Conservation (phyloP, 2,113 vertebrate species). For the Chiloscyllium plagiosum region DNA sequence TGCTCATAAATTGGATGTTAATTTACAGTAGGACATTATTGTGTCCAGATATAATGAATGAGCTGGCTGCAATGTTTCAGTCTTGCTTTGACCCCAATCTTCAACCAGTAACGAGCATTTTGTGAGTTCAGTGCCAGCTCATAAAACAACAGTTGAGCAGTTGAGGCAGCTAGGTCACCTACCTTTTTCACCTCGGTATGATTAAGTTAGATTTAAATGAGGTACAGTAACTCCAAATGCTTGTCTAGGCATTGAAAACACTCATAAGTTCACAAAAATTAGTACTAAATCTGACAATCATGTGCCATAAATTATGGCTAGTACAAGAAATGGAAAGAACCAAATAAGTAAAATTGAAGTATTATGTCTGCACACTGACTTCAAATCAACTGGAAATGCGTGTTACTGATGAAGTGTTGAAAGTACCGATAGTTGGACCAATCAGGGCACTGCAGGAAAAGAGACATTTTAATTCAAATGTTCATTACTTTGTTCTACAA, state of each 20-base stretch:
- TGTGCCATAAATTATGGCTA: slow-evolving; percentile 2
- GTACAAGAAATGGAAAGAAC: not conserved
- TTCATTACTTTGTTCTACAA: not conserved
- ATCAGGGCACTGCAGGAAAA: not conserved
- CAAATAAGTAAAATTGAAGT: not conserved
- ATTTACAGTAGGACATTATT: slow-evolving; percentile 13
- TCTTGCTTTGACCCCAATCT: slow-evolving; percentile 10
- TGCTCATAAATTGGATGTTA: not conserved
- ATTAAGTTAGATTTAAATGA: not conserved
- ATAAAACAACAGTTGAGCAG: not conserved
- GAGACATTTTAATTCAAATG: not conserved
- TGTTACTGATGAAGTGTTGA: not conserved
- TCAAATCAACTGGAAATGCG: not conserved
- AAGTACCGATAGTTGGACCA: not conserved
- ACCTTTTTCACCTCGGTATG: slow-evolving; percentile 5
- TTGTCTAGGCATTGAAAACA: slow-evolving; percentile 6
- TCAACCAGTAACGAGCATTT: slow-evolving; percentile 5
- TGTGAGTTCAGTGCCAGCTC: not conserved
- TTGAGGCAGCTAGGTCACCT: slow-evolving; percentile 10
- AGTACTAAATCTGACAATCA: slow-evolving; percentile 9
- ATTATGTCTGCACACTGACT: not conserved
- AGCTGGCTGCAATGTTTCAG: slow-evolving; percentile 8
- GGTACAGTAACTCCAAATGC: not conserved
- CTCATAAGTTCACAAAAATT: slow-evolving; percentile 1
- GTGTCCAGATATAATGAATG: not conserved